Base-by-base conservation (phyloP, 2,797 vertebrate species). In the Rhynchonycteris naso region DNA sequence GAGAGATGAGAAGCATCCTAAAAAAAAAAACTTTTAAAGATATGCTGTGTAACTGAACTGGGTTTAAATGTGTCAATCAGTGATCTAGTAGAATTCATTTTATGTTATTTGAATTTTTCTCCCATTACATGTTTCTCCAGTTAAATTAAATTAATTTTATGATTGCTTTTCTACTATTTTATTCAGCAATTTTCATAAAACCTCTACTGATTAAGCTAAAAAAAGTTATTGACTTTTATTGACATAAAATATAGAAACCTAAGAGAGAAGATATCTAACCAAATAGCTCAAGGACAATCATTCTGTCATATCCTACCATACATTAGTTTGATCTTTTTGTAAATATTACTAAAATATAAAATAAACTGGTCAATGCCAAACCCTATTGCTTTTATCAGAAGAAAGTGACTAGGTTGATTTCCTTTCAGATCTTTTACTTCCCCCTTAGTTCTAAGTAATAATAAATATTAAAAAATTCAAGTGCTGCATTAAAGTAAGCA, bases 101-200 rank as follows among this genome's bases (percentile, higher is more conserved):
- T 28, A 96, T n/a, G 12, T 85, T 81, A 82, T 88, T 96, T 92
- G 66, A 88, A 52, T 91, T 58, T 82, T 79, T 69, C 65, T n/a
- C 18, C 26, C 52, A 63, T 81, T 72, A 84, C 38, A 71, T 76
- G 33, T 82, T 93, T 88, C 38, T 82, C 93, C 38, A 47, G 47
- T 80, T 96, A 85, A 85, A 80, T 78, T 85, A 88, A 96, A 95
- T 92, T 71, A 93, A 14, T 24, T 93, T 95, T 87, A n/a, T 78
- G 24, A 87, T 83, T 93, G 52, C 18, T 87, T 94, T 87, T 14
- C 43, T 90, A 81, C 18, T 59, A 43, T 82, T 95, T 86, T 69
- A 95, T 52, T 92, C 79, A 58, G 24, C 76, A 81, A 83, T 91
- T 96, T 96, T 66, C 69, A 87, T 86, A 87, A 92, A 90, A 50